Evolutionary conservation across 53 echinoderm and acorn worm genomes (phyloP).

Genomic region (Actinopyga echinites): DNA sequence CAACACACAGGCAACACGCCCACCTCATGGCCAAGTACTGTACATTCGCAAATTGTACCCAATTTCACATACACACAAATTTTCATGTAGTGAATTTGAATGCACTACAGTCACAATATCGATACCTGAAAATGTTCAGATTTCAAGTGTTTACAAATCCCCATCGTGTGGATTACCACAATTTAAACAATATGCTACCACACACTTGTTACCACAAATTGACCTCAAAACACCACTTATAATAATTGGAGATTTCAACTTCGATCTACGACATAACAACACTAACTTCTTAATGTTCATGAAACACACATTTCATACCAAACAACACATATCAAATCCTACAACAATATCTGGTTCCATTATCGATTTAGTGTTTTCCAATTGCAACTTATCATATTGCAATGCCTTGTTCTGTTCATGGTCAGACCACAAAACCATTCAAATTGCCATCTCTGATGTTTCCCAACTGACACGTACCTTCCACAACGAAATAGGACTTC

Average conservation of each 20-base stretch:
- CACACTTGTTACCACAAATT: conserved; percentile 19
- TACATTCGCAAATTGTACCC: background rate
- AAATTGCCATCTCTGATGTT: too few species aligned
- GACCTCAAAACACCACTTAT: background rate
- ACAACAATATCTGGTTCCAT: too few species aligned
- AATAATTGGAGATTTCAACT: conserved; percentile 46
- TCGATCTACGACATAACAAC: background rate
- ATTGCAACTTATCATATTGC: too few species aligned
- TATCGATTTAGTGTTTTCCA: too few species aligned
- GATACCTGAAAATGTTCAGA: background rate
- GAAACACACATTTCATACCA: too few species aligned
- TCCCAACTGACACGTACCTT: too few species aligned
- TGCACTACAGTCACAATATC: background rate
- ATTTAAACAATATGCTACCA: background rate
- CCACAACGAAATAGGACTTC: too few species aligned
- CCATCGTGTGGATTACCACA: background rate
- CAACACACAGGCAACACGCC: background rate
- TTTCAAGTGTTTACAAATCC: background rate
- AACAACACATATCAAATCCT: too few species aligned
- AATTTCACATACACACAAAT: background rate
- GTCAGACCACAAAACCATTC: too few species aligned
- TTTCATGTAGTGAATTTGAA: background rate
- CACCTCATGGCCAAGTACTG: conserved; percentile 38
- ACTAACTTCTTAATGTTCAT: too few species aligned
- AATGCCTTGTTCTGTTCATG: too few species aligned